These are phyloP conservation scores for Gallinago solitaria DNA, from an alignment of 2,797 vertebrate genomes.

Conservation along the genomic window DNA sequence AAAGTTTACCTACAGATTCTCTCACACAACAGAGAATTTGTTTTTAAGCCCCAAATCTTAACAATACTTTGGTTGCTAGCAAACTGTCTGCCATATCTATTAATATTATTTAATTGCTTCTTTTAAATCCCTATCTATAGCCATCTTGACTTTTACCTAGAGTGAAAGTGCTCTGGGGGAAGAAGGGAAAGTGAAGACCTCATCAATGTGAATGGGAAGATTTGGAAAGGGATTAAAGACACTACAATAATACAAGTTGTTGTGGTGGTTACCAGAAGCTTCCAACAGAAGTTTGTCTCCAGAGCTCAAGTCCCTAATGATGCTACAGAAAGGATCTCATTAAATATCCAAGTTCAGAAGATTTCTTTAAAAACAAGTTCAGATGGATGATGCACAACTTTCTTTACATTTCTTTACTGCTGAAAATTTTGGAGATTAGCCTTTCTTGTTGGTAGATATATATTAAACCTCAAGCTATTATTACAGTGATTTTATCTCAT, in stretches of 20 bases:
- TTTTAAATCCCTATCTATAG: not conserved
- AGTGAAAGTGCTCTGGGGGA: not conserved
- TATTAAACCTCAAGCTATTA: not conserved
- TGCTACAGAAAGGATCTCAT: not conserved
- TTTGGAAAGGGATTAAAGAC: slow-evolving; percentile 2
- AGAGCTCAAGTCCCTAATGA: not conserved
- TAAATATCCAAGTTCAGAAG: not conserved
- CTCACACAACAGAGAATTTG: not conserved
- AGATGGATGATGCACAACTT: not conserved
- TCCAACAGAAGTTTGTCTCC: not conserved
- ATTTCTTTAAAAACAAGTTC: not conserved
- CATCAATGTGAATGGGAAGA: not conserved
- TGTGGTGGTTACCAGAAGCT: not conserved
- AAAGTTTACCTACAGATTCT: not conserved
- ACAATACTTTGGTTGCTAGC: not conserved
- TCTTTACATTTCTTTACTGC: not conserved
- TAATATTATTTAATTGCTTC: not conserved
- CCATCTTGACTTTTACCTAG: not conserved
- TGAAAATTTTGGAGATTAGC: not conserved
- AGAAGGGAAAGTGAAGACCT: not conserved
- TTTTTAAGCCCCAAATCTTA: not conserved
- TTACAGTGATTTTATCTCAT: not conserved
- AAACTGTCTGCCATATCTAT: not conserved
- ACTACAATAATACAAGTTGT: not conserved
- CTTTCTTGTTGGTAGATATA: not conserved